Evolutionary conservation across 1,140 invertebrate species (phyloP).

Genomic region (Bombus pascuorum): DNA sequence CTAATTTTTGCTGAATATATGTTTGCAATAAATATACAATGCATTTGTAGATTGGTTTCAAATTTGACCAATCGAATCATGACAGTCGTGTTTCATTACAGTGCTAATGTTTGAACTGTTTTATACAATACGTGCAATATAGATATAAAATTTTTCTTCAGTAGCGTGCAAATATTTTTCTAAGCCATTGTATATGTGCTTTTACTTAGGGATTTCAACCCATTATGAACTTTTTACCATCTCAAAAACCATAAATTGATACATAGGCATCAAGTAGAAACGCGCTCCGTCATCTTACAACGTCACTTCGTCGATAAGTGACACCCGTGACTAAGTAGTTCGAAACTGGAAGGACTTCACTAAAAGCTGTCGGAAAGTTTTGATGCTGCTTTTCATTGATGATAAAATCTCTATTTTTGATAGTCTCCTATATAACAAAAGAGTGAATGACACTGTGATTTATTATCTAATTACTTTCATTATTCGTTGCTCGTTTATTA

Average conservation of each 20-base stretch:
- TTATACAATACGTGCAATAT: neutral
- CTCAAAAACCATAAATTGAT: constrained; percentile 47
- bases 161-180: neutral
- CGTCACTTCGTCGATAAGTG: constrained; percentile 50
- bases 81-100: neutral
- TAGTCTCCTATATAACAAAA: neutral
- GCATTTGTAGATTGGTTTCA: too few species aligned
- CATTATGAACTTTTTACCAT: neutral
- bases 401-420: constrained; percentile 24
- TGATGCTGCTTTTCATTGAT: neutral
- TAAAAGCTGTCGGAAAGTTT: constrained; percentile 43
- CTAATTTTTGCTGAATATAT: neutral
- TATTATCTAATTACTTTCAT: neutral
- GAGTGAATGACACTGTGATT: neutral
- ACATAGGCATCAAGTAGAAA: constrained; percentile 23
- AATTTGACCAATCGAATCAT: neutral
- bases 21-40: too few species aligned
- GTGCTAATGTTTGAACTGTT: neutral
- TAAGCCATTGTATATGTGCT: neutral
- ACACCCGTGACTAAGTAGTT: constrained; percentile 53
- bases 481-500: neutral
- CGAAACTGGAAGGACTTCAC: constrained; percentile 24
- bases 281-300: constrained; percentile 31
- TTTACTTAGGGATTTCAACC: neutral
- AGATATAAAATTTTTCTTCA: neutral